phyloP scores from a whole-genome alignment of 1,140 invertebrate species.

The Macrobrachium rosenbergii region DNA sequence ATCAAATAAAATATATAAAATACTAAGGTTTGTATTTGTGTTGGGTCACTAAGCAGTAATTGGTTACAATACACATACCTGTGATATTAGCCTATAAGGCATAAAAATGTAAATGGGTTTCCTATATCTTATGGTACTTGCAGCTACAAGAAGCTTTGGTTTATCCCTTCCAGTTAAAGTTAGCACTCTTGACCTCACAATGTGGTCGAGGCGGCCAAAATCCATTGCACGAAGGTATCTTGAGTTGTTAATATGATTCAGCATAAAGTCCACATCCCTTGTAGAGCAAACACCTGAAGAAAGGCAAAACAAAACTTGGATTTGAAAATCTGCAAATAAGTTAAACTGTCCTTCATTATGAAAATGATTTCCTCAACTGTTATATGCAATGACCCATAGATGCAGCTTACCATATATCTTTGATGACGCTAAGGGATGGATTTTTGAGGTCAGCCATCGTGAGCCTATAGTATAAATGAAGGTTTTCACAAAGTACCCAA shows the following conservation, averaged over 20 bases:
- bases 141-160: constrained; percentile 41
- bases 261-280: constrained; percentile 50
- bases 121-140: constrained; percentile 53
- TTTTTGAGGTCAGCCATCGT: constrained; percentile 12
- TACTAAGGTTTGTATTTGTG: too few relatives aligned
- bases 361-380: background rate
- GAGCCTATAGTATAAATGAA: constrained; percentile 25
- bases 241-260: constrained; percentile 55
- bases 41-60: too few relatives aligned
- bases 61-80: background rate
- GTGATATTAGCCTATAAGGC: constrained; percentile 48
- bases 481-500: constrained; percentile 51
- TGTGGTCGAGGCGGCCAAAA: constrained; percentile 50
- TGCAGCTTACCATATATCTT: constrained; percentile 37
- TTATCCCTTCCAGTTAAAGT: background rate
- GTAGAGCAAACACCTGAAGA: constrained; percentile 44
- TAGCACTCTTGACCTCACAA: constrained; percentile 30
- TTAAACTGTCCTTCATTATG: background rate
- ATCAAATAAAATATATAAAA: too few relatives aligned
- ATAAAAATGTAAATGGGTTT: constrained; percentile 55
- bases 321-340: background rate
- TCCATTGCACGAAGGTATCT: constrained; percentile 56
- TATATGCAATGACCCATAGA: too few relatives aligned
- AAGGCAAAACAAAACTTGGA: background rate
- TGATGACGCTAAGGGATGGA: constrained; percentile 37